Evolutionary conservation across 2,888 invertebrate genomes (phyloP).

Genomic region (Scaptomyza tumidula): DNA sequence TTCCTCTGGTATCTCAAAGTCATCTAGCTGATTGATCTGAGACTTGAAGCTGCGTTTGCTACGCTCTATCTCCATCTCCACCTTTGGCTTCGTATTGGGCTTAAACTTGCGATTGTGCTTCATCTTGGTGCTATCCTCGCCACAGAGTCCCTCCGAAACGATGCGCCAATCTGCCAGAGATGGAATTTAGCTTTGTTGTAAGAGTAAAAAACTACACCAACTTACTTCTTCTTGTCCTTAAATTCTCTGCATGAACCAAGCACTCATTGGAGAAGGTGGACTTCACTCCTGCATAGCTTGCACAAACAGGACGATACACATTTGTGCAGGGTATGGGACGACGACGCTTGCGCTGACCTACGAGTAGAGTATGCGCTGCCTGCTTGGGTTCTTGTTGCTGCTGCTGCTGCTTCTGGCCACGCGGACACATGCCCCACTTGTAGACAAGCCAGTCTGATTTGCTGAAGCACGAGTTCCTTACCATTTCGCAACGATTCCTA

Average conservation of each 20-base stretch:
- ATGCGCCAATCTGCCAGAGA: conserved; percentile 72
- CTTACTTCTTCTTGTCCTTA: conserved; percentile 69
- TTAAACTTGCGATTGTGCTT: conserved; percentile 54
- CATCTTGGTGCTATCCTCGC: conserved; percentile 75
- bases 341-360: conserved; percentile 35
- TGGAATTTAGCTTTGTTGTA: background rate
- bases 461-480: conserved; percentile 56
- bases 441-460: conserved; percentile 57
- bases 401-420: conserved; percentile 1
- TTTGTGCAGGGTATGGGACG: conserved; percentile 70
- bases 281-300: conserved; percentile 75
- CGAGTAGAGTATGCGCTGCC: conserved; percentile 28
- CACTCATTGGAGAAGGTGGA: conserved; percentile 80
- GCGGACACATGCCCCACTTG: conserved; percentile 53
- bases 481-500: conserved; percentile 69
- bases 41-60: conserved; percentile 55
- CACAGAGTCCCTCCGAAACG: conserved; percentile 71
- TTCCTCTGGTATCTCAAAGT: conserved; percentile 57
- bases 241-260: conserved; percentile 75
- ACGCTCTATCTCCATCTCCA: conserved; percentile 43
- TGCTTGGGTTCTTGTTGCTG: conserved; percentile 3
- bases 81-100: conserved; percentile 55
- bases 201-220: accelerated
- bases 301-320: conserved; percentile 77
- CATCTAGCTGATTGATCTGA: conserved; percentile 41